A percentile compares a stretch with the other conserved stretches of the same genome.
These are phyloP conservation scores for Orcinus orca DNA, from an alignment of 2,113 vertebrate species.

Conservation along the genomic window DNA sequence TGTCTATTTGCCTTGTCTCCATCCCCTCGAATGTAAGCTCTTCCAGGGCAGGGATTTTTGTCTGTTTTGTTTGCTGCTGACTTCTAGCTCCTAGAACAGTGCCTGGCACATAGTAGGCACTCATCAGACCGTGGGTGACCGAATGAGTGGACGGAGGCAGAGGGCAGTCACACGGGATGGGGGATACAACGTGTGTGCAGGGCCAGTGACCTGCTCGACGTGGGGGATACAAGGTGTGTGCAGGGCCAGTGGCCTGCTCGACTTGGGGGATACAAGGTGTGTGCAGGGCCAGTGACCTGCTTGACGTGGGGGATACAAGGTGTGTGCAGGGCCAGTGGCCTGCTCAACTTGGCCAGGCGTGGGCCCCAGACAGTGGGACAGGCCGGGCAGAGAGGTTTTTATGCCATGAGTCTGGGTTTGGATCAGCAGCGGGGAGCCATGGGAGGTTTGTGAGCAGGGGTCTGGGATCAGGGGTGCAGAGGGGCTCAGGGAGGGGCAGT, in stretches of 20 bases:
- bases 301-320: no score
- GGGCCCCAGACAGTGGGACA: neutral
- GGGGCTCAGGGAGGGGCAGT: neutral
- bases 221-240: no score
- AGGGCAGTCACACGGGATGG: rapidly evolving
- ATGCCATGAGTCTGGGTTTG: neutral
- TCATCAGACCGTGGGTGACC: neutral
- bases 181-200: rapidly evolving
- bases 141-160: neutral
- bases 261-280: no score
- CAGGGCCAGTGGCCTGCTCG: no score
- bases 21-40: neutral
- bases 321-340: neutral
- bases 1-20: neutral
- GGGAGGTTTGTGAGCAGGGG: neutral
- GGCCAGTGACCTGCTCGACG: rapidly evolving
- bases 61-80: neutral
- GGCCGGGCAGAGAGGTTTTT: neutral
- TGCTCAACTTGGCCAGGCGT: rapidly evolving
- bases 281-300: no score
- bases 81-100: neutral
- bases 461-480: neutral
- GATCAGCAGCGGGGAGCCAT: neutral
- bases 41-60: neutral
- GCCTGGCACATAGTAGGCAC: neutral